These are phyloP conservation scores for Amphimallon solstitiale DNA, from an alignment of 2,888 invertebrate genomes.

Conservation along the genomic window DNA sequence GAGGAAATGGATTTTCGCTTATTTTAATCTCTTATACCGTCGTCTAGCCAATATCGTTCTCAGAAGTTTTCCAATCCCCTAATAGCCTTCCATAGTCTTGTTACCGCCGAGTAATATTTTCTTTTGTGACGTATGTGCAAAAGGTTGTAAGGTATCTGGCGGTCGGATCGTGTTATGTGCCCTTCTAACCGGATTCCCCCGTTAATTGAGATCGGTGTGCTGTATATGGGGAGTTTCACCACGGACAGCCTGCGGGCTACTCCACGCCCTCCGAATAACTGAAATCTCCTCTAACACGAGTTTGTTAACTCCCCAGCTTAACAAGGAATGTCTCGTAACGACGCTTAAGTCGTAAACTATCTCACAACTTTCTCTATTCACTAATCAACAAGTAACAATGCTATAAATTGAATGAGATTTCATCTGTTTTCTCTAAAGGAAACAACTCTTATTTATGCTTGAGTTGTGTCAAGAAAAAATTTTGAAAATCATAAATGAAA, in stretches of 20 bases:
- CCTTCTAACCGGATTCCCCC: conserved; percentile 9
- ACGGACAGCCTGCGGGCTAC: conserved; percentile 17
- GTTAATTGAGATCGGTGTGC: conserved; percentile 27
- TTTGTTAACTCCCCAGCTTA: too few species aligned
- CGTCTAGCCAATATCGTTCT: conserved; percentile 7
- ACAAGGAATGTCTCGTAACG: too few species aligned
- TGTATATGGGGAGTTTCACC: conserved; percentile 6
- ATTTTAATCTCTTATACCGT: conserved; percentile 28
- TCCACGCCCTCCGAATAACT: conserved; percentile 25
- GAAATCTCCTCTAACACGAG: conserved; percentile 1
- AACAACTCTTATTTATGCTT: too few species aligned
- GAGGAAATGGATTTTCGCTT: conserved; percentile 28
- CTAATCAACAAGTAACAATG: too few species aligned
- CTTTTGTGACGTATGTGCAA: conserved; percentile 4
- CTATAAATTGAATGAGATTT: too few species aligned
- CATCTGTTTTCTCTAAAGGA: too few species aligned
- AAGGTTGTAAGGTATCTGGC: background rate
- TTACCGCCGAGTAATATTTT: conserved; percentile 12
- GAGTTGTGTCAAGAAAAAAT: too few species aligned
- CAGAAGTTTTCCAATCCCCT: conserved; percentile 30
- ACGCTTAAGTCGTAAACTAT: too few species aligned
- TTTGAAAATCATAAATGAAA: too few species aligned
- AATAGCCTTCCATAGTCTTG: conserved; percentile 2
- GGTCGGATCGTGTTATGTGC: background rate
- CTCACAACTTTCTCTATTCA: too few species aligned